These are phyloP conservation scores for Saxicola maurus DNA, from an alignment of 2,797 vertebrate genomes.

Conservation along the genomic window DNA sequence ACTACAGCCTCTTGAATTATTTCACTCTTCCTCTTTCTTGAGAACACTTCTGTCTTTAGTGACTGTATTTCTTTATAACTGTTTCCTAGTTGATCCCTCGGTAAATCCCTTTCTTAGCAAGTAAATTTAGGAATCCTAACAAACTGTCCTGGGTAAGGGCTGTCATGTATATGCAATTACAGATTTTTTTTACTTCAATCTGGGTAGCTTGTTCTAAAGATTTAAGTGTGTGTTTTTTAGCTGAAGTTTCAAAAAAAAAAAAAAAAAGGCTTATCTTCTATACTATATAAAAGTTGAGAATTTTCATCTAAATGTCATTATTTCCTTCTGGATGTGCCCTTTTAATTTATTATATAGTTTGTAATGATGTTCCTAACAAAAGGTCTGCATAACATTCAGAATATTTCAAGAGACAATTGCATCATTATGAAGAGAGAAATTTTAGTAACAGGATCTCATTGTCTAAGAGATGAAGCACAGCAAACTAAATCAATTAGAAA, in stretches of 20 bases:
- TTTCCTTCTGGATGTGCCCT: neutral
- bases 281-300: neutral
- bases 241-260: neutral
- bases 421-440: neutral
- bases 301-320: neutral
- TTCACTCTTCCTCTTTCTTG: neutral
- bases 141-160: neutral
- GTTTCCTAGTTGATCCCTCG: neutral
- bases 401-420: neutral
- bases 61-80: neutral
- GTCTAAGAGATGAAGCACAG: neutral
- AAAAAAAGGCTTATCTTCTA: rapidly evolving
- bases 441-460: neutral
- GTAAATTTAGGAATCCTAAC: neutral
- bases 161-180: neutral
- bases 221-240: neutral
- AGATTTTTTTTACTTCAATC: neutral
- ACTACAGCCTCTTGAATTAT: neutral
- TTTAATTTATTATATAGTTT: neutral
- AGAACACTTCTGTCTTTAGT: neutral
- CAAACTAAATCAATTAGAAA: neutral
- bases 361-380: neutral
- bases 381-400: neutral
- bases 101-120: neutral
- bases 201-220: neutral